These are phyloP conservation scores for Psittacula derbiana DNA, from an alignment of 2,797 vertebrate species.

Conservation along the genomic window DNA sequence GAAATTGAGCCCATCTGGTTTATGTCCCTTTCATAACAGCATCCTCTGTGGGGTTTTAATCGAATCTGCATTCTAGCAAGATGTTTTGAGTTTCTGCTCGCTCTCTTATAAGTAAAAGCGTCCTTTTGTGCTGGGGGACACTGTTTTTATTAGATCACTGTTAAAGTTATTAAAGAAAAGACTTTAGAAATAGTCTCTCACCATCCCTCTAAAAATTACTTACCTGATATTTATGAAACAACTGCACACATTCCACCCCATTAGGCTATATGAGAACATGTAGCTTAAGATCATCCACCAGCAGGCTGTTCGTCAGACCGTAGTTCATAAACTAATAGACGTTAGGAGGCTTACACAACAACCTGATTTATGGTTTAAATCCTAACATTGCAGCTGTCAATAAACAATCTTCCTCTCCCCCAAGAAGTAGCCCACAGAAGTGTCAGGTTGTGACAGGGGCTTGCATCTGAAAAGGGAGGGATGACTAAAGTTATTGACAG, in stretches of 20 bases:
- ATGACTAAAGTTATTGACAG: not conserved
- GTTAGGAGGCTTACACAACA: not conserved
- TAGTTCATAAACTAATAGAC: not conserved
- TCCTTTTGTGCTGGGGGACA: not conserved
- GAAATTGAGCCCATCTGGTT: not conserved
- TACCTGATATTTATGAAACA: not conserved
- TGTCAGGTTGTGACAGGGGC: not conserved
- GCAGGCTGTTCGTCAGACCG: not conserved
- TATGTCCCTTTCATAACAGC: not conserved
- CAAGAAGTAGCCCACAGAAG: not conserved
- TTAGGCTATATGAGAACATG: not conserved
- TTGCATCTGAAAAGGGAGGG: not conserved
- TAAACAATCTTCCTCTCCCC: not conserved
- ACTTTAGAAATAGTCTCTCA: not conserved
- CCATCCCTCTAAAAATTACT: not conserved
- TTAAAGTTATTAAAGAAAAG: not conserved
- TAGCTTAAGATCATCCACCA: not conserved
- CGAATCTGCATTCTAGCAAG: not conserved
- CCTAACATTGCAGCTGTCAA: not conserved
- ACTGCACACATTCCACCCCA: not conserved
- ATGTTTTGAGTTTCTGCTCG: not conserved
- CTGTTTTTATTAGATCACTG: not conserved
- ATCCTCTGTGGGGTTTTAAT: constrained; percentile 18
- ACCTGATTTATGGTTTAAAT: not conserved
- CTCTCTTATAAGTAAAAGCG: not conserved